Conservation (phyloP, 2,113 vertebrate genomes). For the Etheostoma cragini region DNA sequence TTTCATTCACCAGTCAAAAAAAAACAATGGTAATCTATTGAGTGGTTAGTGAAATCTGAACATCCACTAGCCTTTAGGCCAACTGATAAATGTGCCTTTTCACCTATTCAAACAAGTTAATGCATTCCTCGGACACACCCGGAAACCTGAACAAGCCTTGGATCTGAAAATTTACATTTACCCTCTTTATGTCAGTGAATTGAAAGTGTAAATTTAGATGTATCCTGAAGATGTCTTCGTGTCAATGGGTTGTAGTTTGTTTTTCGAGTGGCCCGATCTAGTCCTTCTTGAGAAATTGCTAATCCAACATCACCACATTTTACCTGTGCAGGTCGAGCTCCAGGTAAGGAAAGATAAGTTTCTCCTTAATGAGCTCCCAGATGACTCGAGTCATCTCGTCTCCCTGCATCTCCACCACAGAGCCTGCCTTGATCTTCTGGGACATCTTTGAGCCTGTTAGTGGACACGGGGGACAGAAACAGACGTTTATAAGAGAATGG, state of each 20-base stretch:
- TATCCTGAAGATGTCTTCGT: background rate
- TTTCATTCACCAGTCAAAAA: no score
- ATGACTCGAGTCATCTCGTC: constrained; percentile 99
- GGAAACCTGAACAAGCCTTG: background rate
- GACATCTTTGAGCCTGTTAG: constrained; percentile 88
- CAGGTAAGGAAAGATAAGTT: constrained; percentile 95
- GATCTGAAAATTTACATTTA: background rate
- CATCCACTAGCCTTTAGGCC: no score
- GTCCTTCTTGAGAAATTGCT: background rate
- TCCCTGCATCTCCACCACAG: constrained; percentile 98
- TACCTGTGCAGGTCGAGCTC: constrained; percentile 97
- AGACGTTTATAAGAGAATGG: background rate
- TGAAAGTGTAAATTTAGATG: background rate
- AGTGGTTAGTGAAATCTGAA: no score
- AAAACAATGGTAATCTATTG: no score
- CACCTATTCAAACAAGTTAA: background rate
- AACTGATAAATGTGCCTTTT: no score
- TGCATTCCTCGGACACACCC: background rate
- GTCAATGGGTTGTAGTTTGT: background rate
- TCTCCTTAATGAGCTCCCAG: constrained; percentile 98
- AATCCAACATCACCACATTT: constrained; percentile 5
- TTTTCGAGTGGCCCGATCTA: background rate
- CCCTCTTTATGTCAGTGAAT: background rate
- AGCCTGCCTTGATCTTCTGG: constrained; percentile 92
- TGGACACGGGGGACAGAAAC: constrained; percentile 20